Evolutionary conservation across 2,888 invertebrate species (phyloP).

Genomic region (Eilema caniola): DNA sequence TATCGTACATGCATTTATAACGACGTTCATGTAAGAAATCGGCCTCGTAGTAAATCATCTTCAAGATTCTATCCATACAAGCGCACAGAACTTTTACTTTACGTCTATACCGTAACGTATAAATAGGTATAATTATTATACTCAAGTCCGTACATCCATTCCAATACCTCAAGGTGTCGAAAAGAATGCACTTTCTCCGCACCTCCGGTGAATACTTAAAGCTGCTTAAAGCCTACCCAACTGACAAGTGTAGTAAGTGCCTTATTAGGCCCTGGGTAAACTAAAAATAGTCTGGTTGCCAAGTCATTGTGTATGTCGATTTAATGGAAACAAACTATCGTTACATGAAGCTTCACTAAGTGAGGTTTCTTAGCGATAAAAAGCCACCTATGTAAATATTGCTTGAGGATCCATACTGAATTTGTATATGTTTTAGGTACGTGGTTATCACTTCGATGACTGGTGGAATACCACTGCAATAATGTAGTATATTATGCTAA

Average conservation of each 20-base stretch:
- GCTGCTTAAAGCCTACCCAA: slow-evolving; percentile 39
- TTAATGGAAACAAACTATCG: no score
- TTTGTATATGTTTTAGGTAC: no score
- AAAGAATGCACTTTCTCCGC: slow-evolving; percentile 52
- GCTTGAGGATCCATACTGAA: no score
- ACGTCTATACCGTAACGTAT: not conserved
- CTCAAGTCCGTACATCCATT: slow-evolving; percentile 20
- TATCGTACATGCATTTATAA: no score
- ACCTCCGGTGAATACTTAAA: slow-evolving; percentile 42
- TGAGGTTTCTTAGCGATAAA: no score
- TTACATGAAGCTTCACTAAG: no score
- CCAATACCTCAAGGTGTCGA: slow-evolving; percentile 37
- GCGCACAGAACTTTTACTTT: slow-evolving; percentile 1
- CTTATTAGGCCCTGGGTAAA: slow-evolving; percentile 33
- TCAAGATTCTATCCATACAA: not conserved
- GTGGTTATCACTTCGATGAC: not conserved
- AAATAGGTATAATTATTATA: not conserved
- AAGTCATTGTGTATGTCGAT: slow-evolving; percentile 1
- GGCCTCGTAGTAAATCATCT: not conserved
- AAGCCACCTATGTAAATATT: no score
- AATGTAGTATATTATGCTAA: not conserved
- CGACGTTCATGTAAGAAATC: not conserved
- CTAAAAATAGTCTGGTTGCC: slow-evolving; percentile 27
- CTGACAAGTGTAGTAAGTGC: slow-evolving; percentile 31
- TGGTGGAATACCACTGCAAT: not conserved